Conservation (phyloP, 2,113 vertebrate genomes). For the Oxyruncus cristatus region DNA sequence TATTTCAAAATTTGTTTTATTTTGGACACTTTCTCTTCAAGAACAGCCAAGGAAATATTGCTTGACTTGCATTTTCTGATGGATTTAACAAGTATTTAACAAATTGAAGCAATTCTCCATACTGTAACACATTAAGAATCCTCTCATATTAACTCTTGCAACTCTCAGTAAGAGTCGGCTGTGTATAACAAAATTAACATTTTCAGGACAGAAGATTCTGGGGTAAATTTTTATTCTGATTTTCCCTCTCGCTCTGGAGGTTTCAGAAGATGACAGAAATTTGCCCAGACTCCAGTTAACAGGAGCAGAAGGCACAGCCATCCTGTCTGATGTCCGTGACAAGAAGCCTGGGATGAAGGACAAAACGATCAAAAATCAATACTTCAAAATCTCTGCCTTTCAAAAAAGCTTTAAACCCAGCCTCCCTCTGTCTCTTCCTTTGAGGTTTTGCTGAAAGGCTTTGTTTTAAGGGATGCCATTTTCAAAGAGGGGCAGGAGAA, state of each 20-base stretch:
- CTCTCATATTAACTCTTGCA: background rate
- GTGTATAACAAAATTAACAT: background rate
- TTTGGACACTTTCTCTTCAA: background rate
- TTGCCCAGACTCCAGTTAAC: background rate
- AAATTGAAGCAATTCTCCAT: background rate
- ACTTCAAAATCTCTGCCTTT: background rate
- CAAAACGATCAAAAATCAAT: background rate
- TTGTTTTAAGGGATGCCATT: background rate
- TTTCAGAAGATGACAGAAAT: background rate
- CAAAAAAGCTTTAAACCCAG: background rate
- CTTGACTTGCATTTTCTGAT: background rate
- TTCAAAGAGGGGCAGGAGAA: background rate
- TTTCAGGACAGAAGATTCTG: background rate
- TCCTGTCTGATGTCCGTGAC: background rate
- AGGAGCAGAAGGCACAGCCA: background rate
- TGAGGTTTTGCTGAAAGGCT: background rate
- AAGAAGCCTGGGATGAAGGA: background rate
- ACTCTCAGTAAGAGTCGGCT: background rate
- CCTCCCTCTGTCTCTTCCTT: background rate
- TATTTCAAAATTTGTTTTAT: background rate
- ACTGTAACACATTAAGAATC: background rate
- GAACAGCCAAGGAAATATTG: background rate
- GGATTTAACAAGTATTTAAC: background rate
- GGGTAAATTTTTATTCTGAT: background rate
- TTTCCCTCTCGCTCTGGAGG: background rate